Conservation (phyloP, 2,888 invertebrate genomes). For the Timema cristinae region DNA sequence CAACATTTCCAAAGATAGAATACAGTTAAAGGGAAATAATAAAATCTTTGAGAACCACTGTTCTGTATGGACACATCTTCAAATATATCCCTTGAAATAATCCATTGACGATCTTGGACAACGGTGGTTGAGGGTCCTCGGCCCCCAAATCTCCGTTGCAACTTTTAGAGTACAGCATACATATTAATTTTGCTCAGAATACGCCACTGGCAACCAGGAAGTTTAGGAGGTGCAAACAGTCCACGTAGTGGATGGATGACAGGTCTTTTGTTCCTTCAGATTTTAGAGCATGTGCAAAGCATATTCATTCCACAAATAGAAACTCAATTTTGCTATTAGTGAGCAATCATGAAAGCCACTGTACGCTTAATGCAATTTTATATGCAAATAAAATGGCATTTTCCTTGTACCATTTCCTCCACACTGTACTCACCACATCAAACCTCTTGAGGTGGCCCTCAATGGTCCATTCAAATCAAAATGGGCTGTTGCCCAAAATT, state of each 20-base stretch:
- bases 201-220: conserved; percentile 12
- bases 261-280: background rate
- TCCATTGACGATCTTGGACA: too few species aligned
- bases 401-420: conserved; percentile 9
- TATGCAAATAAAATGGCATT: conserved; percentile 6
- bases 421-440: conserved; percentile 19
- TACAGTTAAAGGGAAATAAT: too few species aligned
- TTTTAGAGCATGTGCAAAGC: conserved; percentile 5
- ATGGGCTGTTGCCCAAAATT: background rate
- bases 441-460: conserved; percentile 18
- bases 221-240: background rate
- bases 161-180: conserved; percentile 1
- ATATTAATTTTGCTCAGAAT: too few species aligned
- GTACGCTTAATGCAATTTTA: conserved; percentile 11
- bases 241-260: conserved; percentile 14
- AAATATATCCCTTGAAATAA: too few species aligned
- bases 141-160: background rate
- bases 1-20: too few species aligned
- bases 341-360: conserved; percentile 17
- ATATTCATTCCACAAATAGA: background rate
- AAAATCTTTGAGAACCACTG: too few species aligned
- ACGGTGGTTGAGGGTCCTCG: too few species aligned
- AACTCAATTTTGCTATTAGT: conserved; percentile 6
- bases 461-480: conserved; percentile 16
- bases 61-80: too few species aligned